Evolutionary conservation across 2,113 vertebrate genomes (phyloP), one percentile per base, ranked within the genome.

Genomic region (Crotalus horridus): DNA sequence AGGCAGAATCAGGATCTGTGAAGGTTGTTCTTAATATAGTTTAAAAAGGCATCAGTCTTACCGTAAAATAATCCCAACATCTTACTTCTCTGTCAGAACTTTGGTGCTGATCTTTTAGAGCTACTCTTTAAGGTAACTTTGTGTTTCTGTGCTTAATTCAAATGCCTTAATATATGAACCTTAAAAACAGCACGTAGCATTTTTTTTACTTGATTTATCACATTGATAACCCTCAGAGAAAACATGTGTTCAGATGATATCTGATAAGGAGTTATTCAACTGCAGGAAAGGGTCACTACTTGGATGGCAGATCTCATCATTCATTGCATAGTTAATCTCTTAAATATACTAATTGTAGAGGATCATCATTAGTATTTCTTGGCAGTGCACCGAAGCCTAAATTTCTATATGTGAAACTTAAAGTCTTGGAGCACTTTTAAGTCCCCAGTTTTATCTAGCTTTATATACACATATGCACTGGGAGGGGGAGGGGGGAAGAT

Each of bases 21-120:
- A 97, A 97, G 97, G 96, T 96, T 97, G 96, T 96, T 97, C 97
- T 94, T 96, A 97, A 96, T 96, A 90, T 95, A 96, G 94, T 97
- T 98, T 98, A 95, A 97, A 98, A 98, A 97, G 92, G 97, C 97
- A 97, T 98, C 97, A 96, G 96, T 98, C 97, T 98, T 96, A n/a
- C n/a, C n/a, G n/a, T n/a, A 90, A 97, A 97, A 97, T 96, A 97
- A 95, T 96, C 96, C 96, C 97, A 98, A 96, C 96, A 95, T 98
- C 97, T 97, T 97, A 97, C 91, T 97, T 89, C 43, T 94, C 95
- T 94, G 93, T 97, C 96, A 96, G 93, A 91, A 94, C 91, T 94
- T 93, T 59, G 13, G 53, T 39, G 89, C 93, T 87, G 94, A 94
- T 93, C 90, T 94, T 95, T 96, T 92, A 88, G 89, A 69, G 81